Base-by-base conservation (phyloP, 2,797 vertebrate genomes). In the Sebastes hubbsi region DNA sequence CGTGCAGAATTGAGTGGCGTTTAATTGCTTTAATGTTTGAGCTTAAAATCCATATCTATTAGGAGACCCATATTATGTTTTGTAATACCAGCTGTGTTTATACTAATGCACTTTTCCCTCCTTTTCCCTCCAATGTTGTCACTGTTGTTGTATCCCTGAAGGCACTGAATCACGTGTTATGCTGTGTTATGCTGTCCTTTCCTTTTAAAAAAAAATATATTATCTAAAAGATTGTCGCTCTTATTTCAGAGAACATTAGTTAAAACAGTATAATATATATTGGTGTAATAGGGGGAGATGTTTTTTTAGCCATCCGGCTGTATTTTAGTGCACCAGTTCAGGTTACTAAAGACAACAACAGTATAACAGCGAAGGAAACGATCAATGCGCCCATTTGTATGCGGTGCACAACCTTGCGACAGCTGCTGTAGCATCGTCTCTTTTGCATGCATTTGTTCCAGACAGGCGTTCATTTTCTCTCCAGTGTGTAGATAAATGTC, bases 311-410 rank as follows among this genome's bases (percentile, higher is more conserved):
- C 67, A 38, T 6, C 59, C 78, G 59, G 73, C 59, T 73, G 81
- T 75, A 81, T 79, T 82, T 87, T 71, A 72, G 87, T 68, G 89
- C 87, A 82, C 24, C 82, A 79, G 77, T 78, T 34, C 76, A 68
- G 52, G 65, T 77, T 80, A 63, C 71, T 75, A 27, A 83, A 92
- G 73, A 86, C 82, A 89, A 85, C 82, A 89, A 90, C 78, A 79
- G 82, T 27, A 38, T 38, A 42, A 32, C 71, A 25, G 70, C 29
- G 56, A 77, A 61, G 81, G 72, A 70, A 88, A 36, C 77, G 78
- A 91, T 91, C 91, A 86, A 88, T 92, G 88, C 54, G 72, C 87
- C 92, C 90, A 94, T 95, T 93, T 93, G 92, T 94, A 95, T 94
- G 90, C 93, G 22, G 69, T 22, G 80, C 93, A 87, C 90, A 90